These are phyloP conservation scores for Pectinophora gossypiella DNA, from an alignment of 1,140 invertebrate genomes.

Conservation along the genomic window DNA sequence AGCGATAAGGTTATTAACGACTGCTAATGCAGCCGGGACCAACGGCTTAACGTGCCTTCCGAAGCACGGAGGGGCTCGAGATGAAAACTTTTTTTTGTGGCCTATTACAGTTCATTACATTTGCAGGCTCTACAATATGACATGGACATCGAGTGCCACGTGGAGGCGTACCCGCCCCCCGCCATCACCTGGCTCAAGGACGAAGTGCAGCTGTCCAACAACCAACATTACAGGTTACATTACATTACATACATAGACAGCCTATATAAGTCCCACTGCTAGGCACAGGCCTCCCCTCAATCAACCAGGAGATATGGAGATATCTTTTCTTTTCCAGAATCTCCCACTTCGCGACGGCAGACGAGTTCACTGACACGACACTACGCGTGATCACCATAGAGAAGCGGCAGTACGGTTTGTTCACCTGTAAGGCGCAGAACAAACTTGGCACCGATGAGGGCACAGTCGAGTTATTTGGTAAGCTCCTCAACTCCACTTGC, in stretches of 20 bases:
- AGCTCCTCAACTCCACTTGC: too few relatives aligned
- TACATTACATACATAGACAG: too few relatives aligned
- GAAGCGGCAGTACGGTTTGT: constrained; percentile 91
- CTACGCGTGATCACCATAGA: constrained; percentile 93
- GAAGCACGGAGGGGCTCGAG: too few relatives aligned
- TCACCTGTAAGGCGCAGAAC: constrained; percentile 91
- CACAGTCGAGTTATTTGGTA: constrained; percentile 88
- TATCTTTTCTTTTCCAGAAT: constrained; percentile 75
- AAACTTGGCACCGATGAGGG: constrained; percentile 89
- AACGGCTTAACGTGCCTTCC: too few relatives aligned
- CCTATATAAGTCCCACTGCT: too few relatives aligned
- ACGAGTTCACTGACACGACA: constrained; percentile 93
- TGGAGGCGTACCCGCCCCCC: constrained; percentile 94
- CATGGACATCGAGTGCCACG: constrained; percentile 94
- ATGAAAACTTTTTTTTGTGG: too few relatives aligned
- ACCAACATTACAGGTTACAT: constrained; percentile 92
- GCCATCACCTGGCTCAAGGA: constrained; percentile 93
- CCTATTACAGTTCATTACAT: too few relatives aligned
- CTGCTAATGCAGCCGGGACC: too few relatives aligned
- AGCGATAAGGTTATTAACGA: too few relatives aligned
- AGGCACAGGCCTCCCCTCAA: too few relatives aligned
- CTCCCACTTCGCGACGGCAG: constrained; percentile 91
- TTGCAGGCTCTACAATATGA: constrained; percentile 91
- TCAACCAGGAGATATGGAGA: too few relatives aligned
- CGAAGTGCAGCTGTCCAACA: constrained; percentile 86